Evolutionary conservation across 2,888 invertebrate genomes (phyloP).

Genomic region (Scaptomyza parva): DNA sequence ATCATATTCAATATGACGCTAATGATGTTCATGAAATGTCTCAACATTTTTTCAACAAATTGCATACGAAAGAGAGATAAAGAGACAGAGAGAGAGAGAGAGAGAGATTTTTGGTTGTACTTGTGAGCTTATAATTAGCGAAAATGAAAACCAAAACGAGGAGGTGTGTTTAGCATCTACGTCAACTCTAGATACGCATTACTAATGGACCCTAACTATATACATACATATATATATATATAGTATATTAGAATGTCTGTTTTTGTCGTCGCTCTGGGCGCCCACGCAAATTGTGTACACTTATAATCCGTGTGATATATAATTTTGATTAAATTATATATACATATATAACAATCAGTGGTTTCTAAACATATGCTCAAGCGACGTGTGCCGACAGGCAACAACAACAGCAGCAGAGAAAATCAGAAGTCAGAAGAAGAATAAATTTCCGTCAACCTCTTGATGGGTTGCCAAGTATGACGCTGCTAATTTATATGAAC

Average conservation of each 20-base stretch:
- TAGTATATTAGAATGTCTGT: not conserved
- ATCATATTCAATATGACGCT: conserved; percentile 61
- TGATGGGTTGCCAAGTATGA: conserved; percentile 61
- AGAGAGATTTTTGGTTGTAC: conserved; percentile 18
- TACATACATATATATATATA: not conserved
- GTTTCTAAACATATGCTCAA: conserved; percentile 16
- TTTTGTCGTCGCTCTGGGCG: conserved; percentile 3
- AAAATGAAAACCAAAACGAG: conserved; percentile 31
- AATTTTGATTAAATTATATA: conserved; percentile 37
- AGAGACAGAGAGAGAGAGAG: not conserved
- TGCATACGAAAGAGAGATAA: conserved; percentile 7
- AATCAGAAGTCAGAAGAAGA: conserved; percentile 15
- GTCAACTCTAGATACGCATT: conserved; percentile 45
- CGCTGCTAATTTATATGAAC: conserved; percentile 58
- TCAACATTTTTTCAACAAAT: conserved; percentile 55
- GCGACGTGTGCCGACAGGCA: conserved; percentile 57
- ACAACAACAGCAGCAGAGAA: not conserved
- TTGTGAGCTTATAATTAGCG: conserved; percentile 58
- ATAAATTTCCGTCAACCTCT: conserved; percentile 28
- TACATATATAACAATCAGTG: conserved; percentile 14
- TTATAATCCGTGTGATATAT: conserved; percentile 51
- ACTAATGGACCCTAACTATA: conserved; percentile 12
- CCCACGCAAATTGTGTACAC: conserved; percentile 41
- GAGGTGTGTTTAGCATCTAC: conserved; percentile 47
- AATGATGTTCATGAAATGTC: conserved; percentile 67